Conservation (phyloP, 2,797 vertebrate species). For the Sciaenops ocellatus region DNA sequence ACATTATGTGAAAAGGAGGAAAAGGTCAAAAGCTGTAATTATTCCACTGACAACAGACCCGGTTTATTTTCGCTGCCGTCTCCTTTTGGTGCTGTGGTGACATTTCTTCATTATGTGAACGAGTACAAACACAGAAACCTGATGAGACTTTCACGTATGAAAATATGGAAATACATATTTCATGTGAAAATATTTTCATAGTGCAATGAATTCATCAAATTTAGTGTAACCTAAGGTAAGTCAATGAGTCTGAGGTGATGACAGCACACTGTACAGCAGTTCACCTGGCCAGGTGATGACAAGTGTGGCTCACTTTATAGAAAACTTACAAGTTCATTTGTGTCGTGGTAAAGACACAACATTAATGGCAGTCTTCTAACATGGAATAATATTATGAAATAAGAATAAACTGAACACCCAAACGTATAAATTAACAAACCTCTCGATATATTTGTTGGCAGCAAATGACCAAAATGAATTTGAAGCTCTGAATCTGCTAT, state of each 20-base stretch:
- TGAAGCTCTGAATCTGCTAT: background rate
- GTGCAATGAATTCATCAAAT: conserved; percentile 18
- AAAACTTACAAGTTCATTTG: background rate
- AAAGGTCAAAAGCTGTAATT: conserved; percentile 67
- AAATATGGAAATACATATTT: conserved; percentile 45
- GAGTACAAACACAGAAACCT: conserved; percentile 34
- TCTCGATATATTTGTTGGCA: conserved; percentile 12
- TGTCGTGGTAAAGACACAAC: background rate
- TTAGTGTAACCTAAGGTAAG: conserved; percentile 18
- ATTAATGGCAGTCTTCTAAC: background rate
- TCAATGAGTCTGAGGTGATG: conserved; percentile 43
- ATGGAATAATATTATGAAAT: background rate
- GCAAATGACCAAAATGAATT: background rate
- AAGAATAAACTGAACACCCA: background rate
- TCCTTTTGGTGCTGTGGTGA: conserved; percentile 21
- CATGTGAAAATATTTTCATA: conserved; percentile 54
- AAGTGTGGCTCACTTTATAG: background rate
- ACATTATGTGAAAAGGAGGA: conserved; percentile 55
- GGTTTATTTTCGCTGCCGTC: conserved; percentile 10
- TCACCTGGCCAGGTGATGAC: conserved; percentile 42
- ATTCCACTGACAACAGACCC: conserved; percentile 39
- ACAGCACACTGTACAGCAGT: conserved; percentile 52
- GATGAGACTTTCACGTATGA: conserved; percentile 22
- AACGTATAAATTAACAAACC: background rate
- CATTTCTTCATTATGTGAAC: conserved; percentile 50